Percentiles rank a stretch among this genome's conserved stretches.
These are phyloP conservation scores for Galleria mellonella DNA, from an alignment of 1,140 invertebrate genomes.

Conservation along the genomic window DNA sequence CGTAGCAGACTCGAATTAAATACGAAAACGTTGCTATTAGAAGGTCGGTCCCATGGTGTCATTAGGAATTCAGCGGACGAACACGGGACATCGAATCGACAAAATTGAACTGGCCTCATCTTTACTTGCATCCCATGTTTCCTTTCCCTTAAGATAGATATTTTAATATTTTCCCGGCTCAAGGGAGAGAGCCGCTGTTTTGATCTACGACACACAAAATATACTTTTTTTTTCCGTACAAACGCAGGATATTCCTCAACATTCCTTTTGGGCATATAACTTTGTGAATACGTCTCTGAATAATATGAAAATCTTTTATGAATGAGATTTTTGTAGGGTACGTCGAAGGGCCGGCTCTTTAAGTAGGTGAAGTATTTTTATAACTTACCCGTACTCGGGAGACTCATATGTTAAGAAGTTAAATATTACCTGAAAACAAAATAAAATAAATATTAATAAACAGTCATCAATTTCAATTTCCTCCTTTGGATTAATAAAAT, in stretches of 20 bases:
- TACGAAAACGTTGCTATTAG: conserved; percentile 52
- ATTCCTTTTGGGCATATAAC: conserved; percentile 37
- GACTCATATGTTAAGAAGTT: conserved; percentile 16
- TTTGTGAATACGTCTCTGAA: conserved; percentile 51
- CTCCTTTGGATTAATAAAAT: too few relatives aligned
- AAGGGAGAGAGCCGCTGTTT: conserved; percentile 51
- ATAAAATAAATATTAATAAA: conserved; percentile 19
- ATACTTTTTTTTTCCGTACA: conserved; percentile 44
- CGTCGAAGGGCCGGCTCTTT: conserved; percentile 17
- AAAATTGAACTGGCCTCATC: conserved; percentile 65
- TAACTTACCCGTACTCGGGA: conserved; percentile 24
- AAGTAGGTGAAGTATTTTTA: conserved; percentile 17
- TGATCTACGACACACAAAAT: conserved; percentile 57
- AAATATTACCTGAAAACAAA: conserved; percentile 33
- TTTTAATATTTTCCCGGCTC: conserved; percentile 54
- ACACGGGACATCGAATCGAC: conserved; percentile 66
- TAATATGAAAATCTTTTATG: conserved; percentile 49
- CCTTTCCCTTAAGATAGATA: conserved; percentile 47
- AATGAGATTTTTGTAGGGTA: conserved; percentile 32
- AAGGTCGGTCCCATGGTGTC: conserved; percentile 39
- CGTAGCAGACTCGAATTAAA: conserved; percentile 49
- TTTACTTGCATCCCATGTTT: conserved; percentile 62
- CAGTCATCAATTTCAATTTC: not conserved
- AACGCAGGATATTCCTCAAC: conserved; percentile 37
- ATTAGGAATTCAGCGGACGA: conserved; percentile 68